Evolutionary conservation across 2,888 invertebrate species (phyloP).

Genomic region (Tetramorium bicarinatum): DNA sequence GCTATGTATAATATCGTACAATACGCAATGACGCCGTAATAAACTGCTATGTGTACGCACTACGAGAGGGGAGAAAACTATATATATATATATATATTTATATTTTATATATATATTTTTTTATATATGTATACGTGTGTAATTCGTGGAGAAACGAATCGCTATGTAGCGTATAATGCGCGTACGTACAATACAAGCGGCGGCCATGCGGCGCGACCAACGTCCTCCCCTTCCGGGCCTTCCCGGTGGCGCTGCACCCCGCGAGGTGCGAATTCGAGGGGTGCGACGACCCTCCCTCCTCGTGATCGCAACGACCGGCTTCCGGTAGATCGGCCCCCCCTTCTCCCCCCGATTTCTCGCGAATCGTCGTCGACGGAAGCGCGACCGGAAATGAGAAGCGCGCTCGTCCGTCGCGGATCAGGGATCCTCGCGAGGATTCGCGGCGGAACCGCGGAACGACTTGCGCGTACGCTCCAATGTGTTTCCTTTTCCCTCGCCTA

Average conservation of each 20-base stretch:
- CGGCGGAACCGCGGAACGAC: neutral
- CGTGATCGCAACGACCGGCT: neutral
- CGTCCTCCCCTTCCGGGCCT: neutral
- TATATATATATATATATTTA: slow-evolving; percentile 63
- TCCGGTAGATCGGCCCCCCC: neutral
- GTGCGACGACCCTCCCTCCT: neutral
- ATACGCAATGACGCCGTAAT: slow-evolving; percentile 71
- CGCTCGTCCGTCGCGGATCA: slow-evolving; percentile 2
- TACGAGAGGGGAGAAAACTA: slow-evolving; percentile 75
- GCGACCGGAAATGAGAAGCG: neutral
- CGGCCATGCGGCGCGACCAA: neutral
- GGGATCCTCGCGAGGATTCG: neutral
- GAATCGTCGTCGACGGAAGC: neutral
- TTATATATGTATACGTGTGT: slow-evolving; percentile 45
- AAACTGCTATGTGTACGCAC: slow-evolving; percentile 66
- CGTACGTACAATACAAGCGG: slow-evolving; percentile 54
- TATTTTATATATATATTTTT: slow-evolving; percentile 17
- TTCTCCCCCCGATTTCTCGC: neutral
- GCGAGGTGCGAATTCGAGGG: neutral
- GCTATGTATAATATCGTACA: slow-evolving; percentile 72
- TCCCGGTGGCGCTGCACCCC: neutral
- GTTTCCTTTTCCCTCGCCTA: neutral
- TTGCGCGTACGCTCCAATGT: slow-evolving; percentile 31
- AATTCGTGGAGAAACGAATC: slow-evolving; percentile 68
- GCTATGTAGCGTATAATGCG: slow-evolving; percentile 65